A percentile compares a stretch with the other conserved stretches of the same genome.
phyloP scores from a whole-genome alignment of 1,140 invertebrate species.

The Venustaconcha ellipsiformis region DNA sequence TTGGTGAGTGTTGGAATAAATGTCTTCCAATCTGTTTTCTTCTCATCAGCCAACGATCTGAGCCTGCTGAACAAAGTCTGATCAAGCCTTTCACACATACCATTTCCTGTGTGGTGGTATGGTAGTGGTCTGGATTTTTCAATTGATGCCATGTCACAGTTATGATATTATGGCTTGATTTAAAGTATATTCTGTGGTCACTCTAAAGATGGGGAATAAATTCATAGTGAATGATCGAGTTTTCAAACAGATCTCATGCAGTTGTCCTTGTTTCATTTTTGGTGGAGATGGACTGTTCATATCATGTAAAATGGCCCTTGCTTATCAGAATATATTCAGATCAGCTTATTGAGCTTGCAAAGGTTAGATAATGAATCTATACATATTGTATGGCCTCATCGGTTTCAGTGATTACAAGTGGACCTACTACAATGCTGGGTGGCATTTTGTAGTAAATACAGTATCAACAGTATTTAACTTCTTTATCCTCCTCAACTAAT shows the following conservation, averaged over 20 bases:
- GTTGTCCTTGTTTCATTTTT: constrained; percentile 29
- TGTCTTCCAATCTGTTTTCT: constrained; percentile 37
- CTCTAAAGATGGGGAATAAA: constrained; percentile 44
- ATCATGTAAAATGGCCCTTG: constrained; percentile 23
- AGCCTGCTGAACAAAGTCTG: constrained; percentile 35
- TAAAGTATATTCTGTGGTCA: constrained; percentile 60
- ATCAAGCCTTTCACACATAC: constrained; percentile 38
- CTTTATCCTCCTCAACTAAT: not conserved
- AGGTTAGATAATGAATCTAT: constrained; percentile 29
- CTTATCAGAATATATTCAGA: constrained; percentile 25
- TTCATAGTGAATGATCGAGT: constrained; percentile 22
- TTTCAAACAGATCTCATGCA: constrained; percentile 25
- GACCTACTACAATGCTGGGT: not conserved
- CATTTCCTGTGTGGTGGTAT: constrained; percentile 42
- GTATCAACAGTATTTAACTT: constrained; percentile 6
- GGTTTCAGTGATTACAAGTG: constrained; percentile 11
- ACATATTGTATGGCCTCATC: constrained; percentile 23
- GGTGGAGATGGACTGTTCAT: constrained; percentile 12
- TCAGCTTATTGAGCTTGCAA: constrained; percentile 20
- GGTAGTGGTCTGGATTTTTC: constrained; percentile 35
- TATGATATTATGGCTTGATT: constrained; percentile 30
- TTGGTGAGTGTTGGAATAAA: constrained; percentile 30
- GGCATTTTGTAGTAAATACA: constrained; percentile 13
- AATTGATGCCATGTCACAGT: constrained; percentile 30
- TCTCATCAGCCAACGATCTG: constrained; percentile 38